These are phyloP conservation scores for Naso thynnoides DNA, from an alignment of 2,797 vertebrate species.

Conservation along the genomic window DNA sequence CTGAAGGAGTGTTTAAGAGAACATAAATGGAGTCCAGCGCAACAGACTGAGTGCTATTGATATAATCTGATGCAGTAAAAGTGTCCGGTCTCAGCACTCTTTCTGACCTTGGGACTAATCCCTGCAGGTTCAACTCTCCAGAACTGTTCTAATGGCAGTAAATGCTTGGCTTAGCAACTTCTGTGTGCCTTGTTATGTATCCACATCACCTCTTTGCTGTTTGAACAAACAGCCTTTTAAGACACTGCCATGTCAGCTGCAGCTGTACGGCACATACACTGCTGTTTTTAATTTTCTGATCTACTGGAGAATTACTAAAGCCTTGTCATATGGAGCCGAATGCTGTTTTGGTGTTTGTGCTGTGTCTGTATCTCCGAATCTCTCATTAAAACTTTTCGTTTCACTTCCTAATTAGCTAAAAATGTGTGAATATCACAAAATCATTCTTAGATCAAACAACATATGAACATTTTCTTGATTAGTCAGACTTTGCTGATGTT, in stretches of 20 bases:
- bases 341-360: too few relatives aligned
- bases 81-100: slow-evolving; percentile 59
- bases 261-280: slow-evolving; percentile 13
- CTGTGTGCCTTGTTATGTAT: slow-evolving; percentile 48
- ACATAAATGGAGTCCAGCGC: not conserved
- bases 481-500: not conserved
- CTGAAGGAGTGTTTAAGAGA: slow-evolving; percentile 20
- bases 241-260: slow-evolving; percentile 47
- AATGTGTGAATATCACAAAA: not conserved
- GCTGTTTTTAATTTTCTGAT: slow-evolving; percentile 15
- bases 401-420: too few relatives aligned
- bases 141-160: slow-evolving; percentile 44
- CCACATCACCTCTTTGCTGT: slow-evolving; percentile 39
- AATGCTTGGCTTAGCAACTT: slow-evolving; percentile 66
- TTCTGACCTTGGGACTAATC: slow-evolving; percentile 52
- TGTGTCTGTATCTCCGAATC: too few relatives aligned
- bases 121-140: slow-evolving; percentile 53
- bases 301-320: not conserved
- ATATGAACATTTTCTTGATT: not conserved
- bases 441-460: too few relatives aligned
- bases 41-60: slow-evolving; percentile 31
- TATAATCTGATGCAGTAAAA: slow-evolving; percentile 25
- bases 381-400: too few relatives aligned
- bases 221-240: slow-evolving; percentile 15
- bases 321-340: not conserved